Percentiles rank a stretch among this genome's conserved stretches.
These are phyloP conservation scores for Tinea semifulvella DNA, from an alignment of 2,888 invertebrate species.

Conservation along the genomic window DNA sequence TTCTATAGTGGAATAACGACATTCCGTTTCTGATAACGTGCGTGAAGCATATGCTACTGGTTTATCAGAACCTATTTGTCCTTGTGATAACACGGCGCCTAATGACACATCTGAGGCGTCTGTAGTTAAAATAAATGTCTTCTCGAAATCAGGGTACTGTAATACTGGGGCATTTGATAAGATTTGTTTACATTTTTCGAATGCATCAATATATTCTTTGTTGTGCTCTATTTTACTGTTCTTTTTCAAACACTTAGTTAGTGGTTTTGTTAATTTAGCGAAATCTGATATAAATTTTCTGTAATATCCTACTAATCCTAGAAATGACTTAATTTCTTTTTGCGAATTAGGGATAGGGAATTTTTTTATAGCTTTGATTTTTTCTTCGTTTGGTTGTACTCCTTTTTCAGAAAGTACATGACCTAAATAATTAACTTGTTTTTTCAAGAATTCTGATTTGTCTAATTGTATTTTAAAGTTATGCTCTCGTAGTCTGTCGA, in stretches of 20 bases:
- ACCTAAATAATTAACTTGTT: constrained; percentile 25
- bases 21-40: too few species aligned
- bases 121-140: constrained; percentile 16
- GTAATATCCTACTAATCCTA: constrained; percentile 15
- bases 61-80: constrained; percentile 8
- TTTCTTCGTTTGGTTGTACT: constrained; percentile 20
- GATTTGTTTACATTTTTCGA: constrained; percentile 19
- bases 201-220: constrained; percentile 1
- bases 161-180: constrained; percentile 23
- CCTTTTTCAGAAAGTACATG: constrained; percentile 19
- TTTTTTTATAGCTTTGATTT: constrained; percentile 18
- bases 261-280: constrained; percentile 15
- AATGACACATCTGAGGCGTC: constrained; percentile 6
- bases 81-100: constrained; percentile 13
- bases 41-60: too few species aligned
- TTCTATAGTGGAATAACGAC: too few species aligned
- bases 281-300: constrained; percentile 15
- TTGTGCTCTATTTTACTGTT: background rate
- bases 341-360: constrained; percentile 14
- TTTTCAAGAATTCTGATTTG: constrained; percentile 23
- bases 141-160: constrained; percentile 26
- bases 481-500: constrained; percentile 18
- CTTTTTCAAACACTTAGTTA: constrained; percentile 12
- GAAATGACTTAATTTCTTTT: constrained; percentile 14
- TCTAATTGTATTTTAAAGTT: constrained; percentile 23